Evolutionary conservation across 2,797 vertebrate genomes (phyloP).

Genomic region (Thunnus albacares): DNA sequence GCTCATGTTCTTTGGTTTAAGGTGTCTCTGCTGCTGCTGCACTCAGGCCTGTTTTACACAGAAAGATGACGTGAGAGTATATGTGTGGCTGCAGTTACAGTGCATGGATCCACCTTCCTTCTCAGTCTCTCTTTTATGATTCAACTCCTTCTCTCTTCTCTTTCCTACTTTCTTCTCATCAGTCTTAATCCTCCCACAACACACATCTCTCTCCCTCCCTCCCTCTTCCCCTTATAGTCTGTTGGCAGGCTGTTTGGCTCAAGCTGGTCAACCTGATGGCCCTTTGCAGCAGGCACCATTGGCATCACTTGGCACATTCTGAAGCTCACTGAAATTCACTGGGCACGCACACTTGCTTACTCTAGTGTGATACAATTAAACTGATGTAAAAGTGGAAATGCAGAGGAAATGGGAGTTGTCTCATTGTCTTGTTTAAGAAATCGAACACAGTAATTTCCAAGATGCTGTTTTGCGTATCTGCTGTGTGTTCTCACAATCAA

Average conservation of each 20-base stretch:
- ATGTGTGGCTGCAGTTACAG: constrained; percentile 10
- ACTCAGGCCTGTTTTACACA: background rate
- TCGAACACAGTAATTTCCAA: constrained; percentile 3
- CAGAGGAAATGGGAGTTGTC: background rate
- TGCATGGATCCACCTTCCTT: constrained; percentile 3
- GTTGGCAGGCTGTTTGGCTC: constrained; percentile 65
- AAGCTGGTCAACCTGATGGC: constrained; percentile 68
- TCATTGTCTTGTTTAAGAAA: constrained; percentile 20
- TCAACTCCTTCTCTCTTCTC: constrained; percentile 6
- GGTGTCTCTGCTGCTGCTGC: background rate
- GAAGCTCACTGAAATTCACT: constrained; percentile 52
- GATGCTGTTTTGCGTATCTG: background rate
- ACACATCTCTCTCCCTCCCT: constrained; percentile 6
- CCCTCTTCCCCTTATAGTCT: constrained; percentile 14
- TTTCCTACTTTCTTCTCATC: constrained; percentile 21
- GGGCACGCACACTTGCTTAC: constrained; percentile 61
- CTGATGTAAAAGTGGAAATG: constrained; percentile 7
- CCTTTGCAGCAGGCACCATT: constrained; percentile 67
- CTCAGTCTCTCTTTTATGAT: constrained; percentile 11
- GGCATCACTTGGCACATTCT: constrained; percentile 62
- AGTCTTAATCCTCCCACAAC: constrained; percentile 22
- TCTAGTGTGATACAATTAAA: constrained; percentile 42
- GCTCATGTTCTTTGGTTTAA: background rate
- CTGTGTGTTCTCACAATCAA: background rate
- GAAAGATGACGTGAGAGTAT: background rate